Percentiles rank a stretch among this genome's conserved stretches.
phyloP scores from a whole-genome alignment of 2,113 vertebrate genomes.

The Myrmecobius fasciatus region DNA sequence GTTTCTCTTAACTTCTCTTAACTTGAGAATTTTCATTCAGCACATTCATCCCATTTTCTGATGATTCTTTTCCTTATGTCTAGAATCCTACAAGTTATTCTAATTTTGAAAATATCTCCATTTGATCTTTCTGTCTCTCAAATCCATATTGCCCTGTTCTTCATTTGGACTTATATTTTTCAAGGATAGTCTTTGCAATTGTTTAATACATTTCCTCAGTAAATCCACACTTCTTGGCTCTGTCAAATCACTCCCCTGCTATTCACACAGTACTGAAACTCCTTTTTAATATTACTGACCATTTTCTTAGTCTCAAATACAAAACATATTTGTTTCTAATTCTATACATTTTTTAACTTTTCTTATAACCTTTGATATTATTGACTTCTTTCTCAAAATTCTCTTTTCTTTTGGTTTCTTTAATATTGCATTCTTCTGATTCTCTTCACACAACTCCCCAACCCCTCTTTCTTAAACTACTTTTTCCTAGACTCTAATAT shows the following conservation, averaged over 20 bases:
- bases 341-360: background rate
- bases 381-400: background rate
- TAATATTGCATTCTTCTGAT: background rate
- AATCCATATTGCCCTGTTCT: background rate
- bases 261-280: background rate
- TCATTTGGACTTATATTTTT: background rate
- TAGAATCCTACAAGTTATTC: background rate
- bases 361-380: background rate
- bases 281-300: background rate
- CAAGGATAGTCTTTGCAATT: background rate
- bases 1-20: background rate
- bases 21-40: background rate
- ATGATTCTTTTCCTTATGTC: background rate
- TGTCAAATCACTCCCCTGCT: background rate
- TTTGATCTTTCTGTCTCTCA: background rate
- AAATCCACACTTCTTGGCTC: background rate
- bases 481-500: background rate
- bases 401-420: background rate
- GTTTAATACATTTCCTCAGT: background rate
- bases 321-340: background rate
- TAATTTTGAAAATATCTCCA: background rate
- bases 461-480: background rate
- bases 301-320: background rate
- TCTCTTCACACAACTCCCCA: background rate
- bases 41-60: background rate